Conservation (phyloP, 2,113 vertebrate genomes). For the Triplophysa tibetana region DNA sequence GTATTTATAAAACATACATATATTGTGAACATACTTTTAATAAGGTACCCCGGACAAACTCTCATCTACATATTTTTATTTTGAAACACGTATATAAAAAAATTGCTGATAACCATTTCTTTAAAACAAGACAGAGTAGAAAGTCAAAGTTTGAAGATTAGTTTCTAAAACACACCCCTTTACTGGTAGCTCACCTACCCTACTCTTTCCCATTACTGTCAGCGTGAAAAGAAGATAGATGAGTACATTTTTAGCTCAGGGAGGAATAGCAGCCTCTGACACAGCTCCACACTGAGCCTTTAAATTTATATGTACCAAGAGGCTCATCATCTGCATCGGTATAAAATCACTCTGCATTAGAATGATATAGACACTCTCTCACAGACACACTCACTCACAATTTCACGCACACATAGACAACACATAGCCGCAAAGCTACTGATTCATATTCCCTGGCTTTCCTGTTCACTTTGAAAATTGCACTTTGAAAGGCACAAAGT, state of each 20-base stretch:
- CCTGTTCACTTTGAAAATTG: constrained; percentile 38
- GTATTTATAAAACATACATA: too few relatives aligned
- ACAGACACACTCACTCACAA: too few relatives aligned
- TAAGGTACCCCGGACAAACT: background rate
- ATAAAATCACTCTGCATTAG: constrained; percentile 14
- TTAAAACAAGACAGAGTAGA: background rate
- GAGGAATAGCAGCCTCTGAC: background rate
- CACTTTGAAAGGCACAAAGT: constrained; percentile 34
- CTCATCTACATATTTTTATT: too few relatives aligned
- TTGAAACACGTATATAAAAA: background rate
- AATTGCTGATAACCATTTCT: background rate
- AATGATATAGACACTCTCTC: background rate
- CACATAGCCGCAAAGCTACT: constrained; percentile 18
- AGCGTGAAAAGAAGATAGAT: constrained; percentile 1
- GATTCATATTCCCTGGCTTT: constrained; percentile 13
- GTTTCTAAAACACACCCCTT: background rate
- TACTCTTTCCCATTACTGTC: constrained; percentile 7
- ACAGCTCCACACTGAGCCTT: constrained; percentile 5
- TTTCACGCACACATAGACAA: background rate
- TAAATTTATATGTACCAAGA: constrained; percentile 9
- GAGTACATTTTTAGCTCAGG: background rate
- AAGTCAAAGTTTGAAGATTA: background rate
- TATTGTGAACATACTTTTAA: background rate
- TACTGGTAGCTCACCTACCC: background rate
- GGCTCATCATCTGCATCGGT: constrained; percentile 11